Conservation (phyloP, 2,888 invertebrate species). For the Labia minor region DNA sequence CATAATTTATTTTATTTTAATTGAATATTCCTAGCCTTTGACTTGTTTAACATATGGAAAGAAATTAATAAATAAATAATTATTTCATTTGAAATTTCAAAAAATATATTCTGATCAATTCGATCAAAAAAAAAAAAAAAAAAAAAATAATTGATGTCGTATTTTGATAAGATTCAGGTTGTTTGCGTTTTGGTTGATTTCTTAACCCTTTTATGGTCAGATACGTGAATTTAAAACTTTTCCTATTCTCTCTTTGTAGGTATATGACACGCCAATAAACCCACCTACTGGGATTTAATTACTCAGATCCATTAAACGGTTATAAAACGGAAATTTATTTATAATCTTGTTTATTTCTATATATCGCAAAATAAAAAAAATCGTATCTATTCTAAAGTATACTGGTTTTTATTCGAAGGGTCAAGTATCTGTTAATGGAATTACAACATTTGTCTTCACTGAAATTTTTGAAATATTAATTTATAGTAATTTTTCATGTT, state of each 20-base stretch:
- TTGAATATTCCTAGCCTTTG: too few relatives aligned
- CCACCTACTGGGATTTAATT: not conserved
- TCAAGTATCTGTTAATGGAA: not conserved
- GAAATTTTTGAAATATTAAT: too few relatives aligned
- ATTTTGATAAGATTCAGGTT: not conserved
- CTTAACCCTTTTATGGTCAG: too few relatives aligned
- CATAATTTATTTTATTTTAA: too few relatives aligned
- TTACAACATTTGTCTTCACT: too few relatives aligned
- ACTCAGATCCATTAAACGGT: constrained; percentile 6
- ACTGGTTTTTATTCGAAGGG: not conserved
- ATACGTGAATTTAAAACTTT: too few relatives aligned
- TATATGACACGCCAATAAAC: constrained; percentile 2
- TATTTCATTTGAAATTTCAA: too few relatives aligned
- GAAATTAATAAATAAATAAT: too few relatives aligned
- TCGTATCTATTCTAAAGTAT: not conserved
- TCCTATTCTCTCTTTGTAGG: not conserved
- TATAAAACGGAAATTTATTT: not conserved
- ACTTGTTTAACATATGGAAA: too few relatives aligned
- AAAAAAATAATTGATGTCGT: not conserved
- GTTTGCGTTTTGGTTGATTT: not conserved
- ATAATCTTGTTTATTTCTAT: not conserved
- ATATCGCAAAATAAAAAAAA: not conserved
- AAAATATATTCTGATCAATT: too few relatives aligned
- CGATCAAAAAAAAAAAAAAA: too few relatives aligned
- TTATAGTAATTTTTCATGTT: too few relatives aligned